Evolutionary conservation across 2,113 vertebrate species (phyloP), one percentile per base, ranked within the genome.

Genomic region (Oryzias melastigma): DNA sequence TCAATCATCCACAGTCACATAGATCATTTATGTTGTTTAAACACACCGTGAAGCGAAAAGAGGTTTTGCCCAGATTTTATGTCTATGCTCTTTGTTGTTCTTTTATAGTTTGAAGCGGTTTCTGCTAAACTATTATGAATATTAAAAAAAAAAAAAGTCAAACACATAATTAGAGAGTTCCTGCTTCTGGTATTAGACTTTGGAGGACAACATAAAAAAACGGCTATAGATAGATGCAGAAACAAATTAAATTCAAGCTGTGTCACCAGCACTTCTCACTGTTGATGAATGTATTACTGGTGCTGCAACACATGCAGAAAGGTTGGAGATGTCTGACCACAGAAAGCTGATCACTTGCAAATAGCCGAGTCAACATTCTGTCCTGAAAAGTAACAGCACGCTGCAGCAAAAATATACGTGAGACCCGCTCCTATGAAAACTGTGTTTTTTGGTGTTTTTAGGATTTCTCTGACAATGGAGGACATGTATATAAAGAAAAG

Each of bases 1-100:
- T 86, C 86, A 90, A 77, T 88, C 86, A 87, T 82, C 62, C 64
- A 19, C 71, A 35, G 81, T 75, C 80, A 79, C 27, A 27, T 24
- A 29, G 46, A 80, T 86, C 85, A 88, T 80, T 66, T 66, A 20
- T 62, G 58, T 75, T 43, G 44, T 75, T 77, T 44, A 73, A 80
- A 78, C 44, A 55, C 66, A 73, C 49, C 60, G 50, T 71, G 58
- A 52, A 71, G 66, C 19, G 59, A 20, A 62, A 12, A 35, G 35
- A 35, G 8, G 35, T 35, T 35, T 35, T 35, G 35, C 35, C 35
- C 35, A 35, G 27, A 29, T 29, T 29, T 29, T 6, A 29, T 29
- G 27, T 29, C 27, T 5, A 5, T 29, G 27, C 27, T 29, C 27
- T 75, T 41, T 52, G 62, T 67, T 43, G 43, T 67, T 27, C 27